Evolutionary conservation across 2,888 invertebrate species (phyloP), one percentile per base, ranked within the genome.

Genomic region (Xestia xanthographa): DNA sequence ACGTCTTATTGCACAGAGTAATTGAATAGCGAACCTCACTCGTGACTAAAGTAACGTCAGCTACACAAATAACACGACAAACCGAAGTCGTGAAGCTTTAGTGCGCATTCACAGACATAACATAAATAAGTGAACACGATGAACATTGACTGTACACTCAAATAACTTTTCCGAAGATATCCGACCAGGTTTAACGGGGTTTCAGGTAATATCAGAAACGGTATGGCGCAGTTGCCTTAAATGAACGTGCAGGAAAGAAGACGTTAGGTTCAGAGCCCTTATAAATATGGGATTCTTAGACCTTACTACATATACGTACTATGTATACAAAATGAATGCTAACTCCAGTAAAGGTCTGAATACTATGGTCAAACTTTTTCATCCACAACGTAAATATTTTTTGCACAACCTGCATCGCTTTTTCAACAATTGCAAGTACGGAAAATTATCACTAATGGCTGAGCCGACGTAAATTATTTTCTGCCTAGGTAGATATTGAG

Each of bases 1-100:
- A 85, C 87, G 84, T 89, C 86, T 90, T 89, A 90, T 87, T 90
- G 87, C 86, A 75, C 66, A 76, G 84, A 82, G 82, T 91, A 92
- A 92, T 92, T 92, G 91, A 91, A 90, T 89, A 90, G 89, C 86
- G 88, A 89, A 87, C 84, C 82, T 77, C 70, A 87, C 87, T 91
- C 91, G 91, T 91, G 90, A 91, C 90, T 86, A 29, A 74, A 86
- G 88, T 87, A 86, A 81, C 73, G 84, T 86, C 87, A 83, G 79
- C 79, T 41, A 29, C 80, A 80, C 70, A 85, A 84, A 85, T 83
- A 82, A 80, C 58, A 80, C 45, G 75, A 80, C 77, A 66, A 67
- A 83, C 70, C 45, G 14, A 73, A 79, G 70, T 85, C 85, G 76
- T 82, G 80, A 84, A 87, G 65, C 77, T 80, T 67, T 75, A 77